A percentile compares a stretch with the other conserved stretches of the same genome.
phyloP scores from a whole-genome alignment of 2,888 invertebrate species.

The Macrosiphum euphorbiae region DNA sequence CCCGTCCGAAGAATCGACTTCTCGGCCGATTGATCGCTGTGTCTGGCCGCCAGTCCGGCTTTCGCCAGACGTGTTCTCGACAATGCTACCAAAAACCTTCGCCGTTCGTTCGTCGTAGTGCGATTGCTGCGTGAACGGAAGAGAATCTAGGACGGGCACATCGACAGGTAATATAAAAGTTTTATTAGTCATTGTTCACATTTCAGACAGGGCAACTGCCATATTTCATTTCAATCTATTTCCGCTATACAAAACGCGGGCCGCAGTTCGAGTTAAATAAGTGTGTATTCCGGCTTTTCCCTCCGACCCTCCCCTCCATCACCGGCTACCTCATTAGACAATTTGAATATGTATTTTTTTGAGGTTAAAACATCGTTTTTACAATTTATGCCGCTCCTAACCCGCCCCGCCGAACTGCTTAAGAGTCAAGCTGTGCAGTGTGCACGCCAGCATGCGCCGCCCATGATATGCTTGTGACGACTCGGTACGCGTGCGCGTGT shows the following conservation, averaged over 20 bases:
- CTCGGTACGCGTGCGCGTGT: background rate
- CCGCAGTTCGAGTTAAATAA: no score
- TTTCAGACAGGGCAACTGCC: background rate
- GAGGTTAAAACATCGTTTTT: background rate
- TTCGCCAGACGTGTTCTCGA: background rate
- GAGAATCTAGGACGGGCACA: no score
- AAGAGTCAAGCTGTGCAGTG: no score
- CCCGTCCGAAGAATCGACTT: background rate
- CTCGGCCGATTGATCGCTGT: background rate
- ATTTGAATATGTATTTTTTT: background rate
- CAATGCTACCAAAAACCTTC: background rate
- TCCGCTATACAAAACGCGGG: no score
- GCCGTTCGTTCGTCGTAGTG: background rate
- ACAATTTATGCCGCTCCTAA: background rate
- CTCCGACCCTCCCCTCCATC: background rate
- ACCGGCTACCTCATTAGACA: background rate
- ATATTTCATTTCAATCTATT: background rate
- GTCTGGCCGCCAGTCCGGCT: background rate
- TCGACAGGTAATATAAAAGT: background rate
- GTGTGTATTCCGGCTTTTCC: no score
- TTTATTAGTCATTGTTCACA: background rate
- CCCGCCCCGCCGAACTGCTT: background rate
- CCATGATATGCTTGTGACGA: background rate
- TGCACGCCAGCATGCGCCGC: background rate
- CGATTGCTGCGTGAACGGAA: background rate